Base-by-base conservation (phyloP, 2,797 vertebrate species). In the Huso huso region DNA sequence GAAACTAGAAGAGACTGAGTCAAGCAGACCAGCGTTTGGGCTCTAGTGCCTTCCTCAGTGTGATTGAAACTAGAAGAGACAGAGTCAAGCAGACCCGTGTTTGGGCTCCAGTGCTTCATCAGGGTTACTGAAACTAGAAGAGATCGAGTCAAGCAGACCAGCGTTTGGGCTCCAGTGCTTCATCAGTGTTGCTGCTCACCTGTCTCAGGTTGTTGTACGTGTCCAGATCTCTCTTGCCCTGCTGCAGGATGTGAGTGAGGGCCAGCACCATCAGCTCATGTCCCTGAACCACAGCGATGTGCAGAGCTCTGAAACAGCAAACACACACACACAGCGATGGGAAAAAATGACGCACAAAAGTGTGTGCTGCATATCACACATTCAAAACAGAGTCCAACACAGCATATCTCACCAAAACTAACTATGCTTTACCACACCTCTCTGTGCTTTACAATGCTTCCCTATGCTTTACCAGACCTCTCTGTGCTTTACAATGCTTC, bases 181-280 rank as follows among this genome's bases (percentile, higher is more conserved):
- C 15, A 18, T 18, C 15, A 18, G 15, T 18, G 15, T 18, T 18
- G 15, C 15, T 18, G 15, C 78, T 77, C 76, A 96, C 94, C 93
- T 96, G 94, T 55, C 90, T 83, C 6, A 96, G 83, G 76, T 94
- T 89, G 83, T 96, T 96, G 80, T 91, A 92, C 68, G 87, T 82
- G 15, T 96, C 91, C 6, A 93, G 74, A 51, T 85, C 73, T 65
- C 71, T 88, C 61, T 60, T 75, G 1, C 84, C 90, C 7, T 66
- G 71, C 4, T 69, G 69, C 70, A 94, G 84, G 55, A 91, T 84
- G 0, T 63, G 49, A 63, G 93, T 85, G 8, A 95, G 79, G 15
- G 69, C 79, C 49, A 50, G 63, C 49, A 92, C 87, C 0, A 85
- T 49, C 0, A 6, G 8, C 23, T 83, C 60, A 49, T 92, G 79